A percentile compares a stretch with the other conserved stretches of the same genome.
Evolutionary conservation across 2,888 invertebrate genomes (phyloP).

Genomic region (Mimas tiliae): DNA sequence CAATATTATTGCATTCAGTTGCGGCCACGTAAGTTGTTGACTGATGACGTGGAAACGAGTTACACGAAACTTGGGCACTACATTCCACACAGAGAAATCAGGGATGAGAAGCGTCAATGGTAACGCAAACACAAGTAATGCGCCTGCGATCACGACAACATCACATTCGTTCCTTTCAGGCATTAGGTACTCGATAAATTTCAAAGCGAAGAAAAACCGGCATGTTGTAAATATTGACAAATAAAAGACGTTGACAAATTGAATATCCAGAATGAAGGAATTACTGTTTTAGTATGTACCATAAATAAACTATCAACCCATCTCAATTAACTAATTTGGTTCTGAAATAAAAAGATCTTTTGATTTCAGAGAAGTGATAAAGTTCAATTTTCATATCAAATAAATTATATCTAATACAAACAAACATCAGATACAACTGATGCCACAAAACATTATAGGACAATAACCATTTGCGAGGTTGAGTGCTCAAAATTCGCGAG

Average conservation of each 20-base stretch:
- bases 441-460: slow-evolving; percentile 41
- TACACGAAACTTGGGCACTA: slow-evolving; percentile 68
- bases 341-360: too few relatives aligned
- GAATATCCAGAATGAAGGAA: neutral
- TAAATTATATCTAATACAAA: neutral
- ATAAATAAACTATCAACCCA: too few relatives aligned
- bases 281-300: neutral
- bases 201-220: neutral
- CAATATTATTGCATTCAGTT: slow-evolving; percentile 60
- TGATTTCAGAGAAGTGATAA: too few relatives aligned
- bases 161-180: slow-evolving; percentile 50
- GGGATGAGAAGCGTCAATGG: slow-evolving; percentile 70
- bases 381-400: too few relatives aligned
- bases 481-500: slow-evolving; percentile 52
- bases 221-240: slow-evolving; percentile 1
- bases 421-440: slow-evolving; percentile 8
- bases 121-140: slow-evolving; percentile 62
- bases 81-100: slow-evolving; percentile 66
- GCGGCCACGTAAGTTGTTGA: slow-evolving; percentile 61
- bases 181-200: slow-evolving; percentile 46
- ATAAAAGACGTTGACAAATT: too few relatives aligned
- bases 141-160: slow-evolving; percentile 42
- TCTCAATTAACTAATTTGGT: too few relatives aligned
- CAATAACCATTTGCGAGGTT: slow-evolving; percentile 44
- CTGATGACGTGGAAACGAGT: slow-evolving; percentile 60